Percentiles rank a stretch among this genome's conserved stretches.
phyloP scores from a whole-genome alignment of 2,113 vertebrate species.

The Tretioscincus oriximinensis region DNA sequence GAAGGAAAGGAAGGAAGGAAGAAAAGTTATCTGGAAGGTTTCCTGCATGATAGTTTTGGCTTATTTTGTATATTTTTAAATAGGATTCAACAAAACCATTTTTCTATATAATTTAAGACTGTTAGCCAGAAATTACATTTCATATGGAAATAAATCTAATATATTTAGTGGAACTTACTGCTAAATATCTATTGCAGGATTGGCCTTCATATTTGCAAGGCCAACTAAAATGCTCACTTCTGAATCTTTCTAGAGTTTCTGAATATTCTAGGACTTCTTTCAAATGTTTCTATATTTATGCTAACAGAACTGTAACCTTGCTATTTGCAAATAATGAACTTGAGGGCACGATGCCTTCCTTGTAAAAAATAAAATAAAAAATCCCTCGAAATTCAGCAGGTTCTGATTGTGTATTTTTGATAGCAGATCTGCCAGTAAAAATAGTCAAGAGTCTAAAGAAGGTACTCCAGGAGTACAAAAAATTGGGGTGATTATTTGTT shows the following conservation, averaged over 20 bases:
- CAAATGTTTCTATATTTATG: too few species aligned
- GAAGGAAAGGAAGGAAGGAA: conserved; percentile 44
- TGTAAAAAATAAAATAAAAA: too few species aligned
- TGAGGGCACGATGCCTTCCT: too few species aligned
- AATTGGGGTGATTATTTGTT: too few species aligned
- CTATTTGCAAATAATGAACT: too few species aligned
- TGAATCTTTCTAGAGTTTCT: background rate
- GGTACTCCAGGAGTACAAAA: too few species aligned
- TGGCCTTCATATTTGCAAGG: background rate
- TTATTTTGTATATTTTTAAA: conserved; percentile 56
- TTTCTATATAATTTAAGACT: background rate
- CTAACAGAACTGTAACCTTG: too few species aligned
- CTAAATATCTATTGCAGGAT: background rate
- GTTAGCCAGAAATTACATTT: background rate
- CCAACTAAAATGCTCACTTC: background rate
- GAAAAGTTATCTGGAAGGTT: conserved; percentile 53
- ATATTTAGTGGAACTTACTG: background rate
- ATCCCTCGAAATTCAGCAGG: too few species aligned
- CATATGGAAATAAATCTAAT: background rate
- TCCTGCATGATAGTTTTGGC: conserved; percentile 31
- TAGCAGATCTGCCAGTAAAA: too few species aligned
- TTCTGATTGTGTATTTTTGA: too few species aligned
- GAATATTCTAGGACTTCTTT: background rate
- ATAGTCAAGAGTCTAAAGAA: too few species aligned
- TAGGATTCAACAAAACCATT: conserved; percentile 58